Percentiles rank a stretch among this genome's conserved stretches.
phyloP scores from a whole-genome alignment of 2,888 invertebrate genomes.

The Lasioglossum zephyrum region DNA sequence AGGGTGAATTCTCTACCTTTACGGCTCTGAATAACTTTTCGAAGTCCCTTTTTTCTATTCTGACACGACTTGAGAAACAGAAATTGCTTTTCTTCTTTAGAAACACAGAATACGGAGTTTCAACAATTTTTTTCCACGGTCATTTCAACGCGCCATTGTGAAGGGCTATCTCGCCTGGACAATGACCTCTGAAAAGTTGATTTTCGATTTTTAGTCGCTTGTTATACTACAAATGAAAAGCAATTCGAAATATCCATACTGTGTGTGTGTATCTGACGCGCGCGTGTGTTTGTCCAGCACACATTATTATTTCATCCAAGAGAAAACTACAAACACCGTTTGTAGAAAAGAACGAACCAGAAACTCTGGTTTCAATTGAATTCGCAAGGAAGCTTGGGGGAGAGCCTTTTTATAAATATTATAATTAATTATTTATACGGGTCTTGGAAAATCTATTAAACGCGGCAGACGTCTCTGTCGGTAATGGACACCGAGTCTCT shows the following conservation, averaged over 20 bases:
- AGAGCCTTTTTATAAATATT: not conserved
- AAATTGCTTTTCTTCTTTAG: not conserved
- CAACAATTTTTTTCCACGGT: not conserved
- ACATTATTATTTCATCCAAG: no score
- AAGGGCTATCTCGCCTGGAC: not conserved
- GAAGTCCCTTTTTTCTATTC: not conserved
- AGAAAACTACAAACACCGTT: no score
- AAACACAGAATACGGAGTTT: no score
- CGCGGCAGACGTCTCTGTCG: not conserved
- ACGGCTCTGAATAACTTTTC: not conserved
- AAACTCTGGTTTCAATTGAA: not conserved
- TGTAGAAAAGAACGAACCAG: no score
- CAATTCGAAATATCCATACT: not conserved
- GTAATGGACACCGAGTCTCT: not conserved
- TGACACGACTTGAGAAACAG: not conserved
- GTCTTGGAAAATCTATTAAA: not conserved
- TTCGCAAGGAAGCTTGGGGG: not conserved
- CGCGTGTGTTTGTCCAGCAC: no score
- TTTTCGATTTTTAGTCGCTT: not conserved
- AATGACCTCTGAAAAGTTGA: not conserved
- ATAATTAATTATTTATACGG: not conserved
- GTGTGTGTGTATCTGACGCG: no score
- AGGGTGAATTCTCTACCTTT: not conserved
- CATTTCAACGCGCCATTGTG: not conserved
- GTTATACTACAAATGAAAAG: not conserved